phyloP scores from a whole-genome alignment of 2,113 vertebrate genomes.

The Poecilia latipinna region DNA sequence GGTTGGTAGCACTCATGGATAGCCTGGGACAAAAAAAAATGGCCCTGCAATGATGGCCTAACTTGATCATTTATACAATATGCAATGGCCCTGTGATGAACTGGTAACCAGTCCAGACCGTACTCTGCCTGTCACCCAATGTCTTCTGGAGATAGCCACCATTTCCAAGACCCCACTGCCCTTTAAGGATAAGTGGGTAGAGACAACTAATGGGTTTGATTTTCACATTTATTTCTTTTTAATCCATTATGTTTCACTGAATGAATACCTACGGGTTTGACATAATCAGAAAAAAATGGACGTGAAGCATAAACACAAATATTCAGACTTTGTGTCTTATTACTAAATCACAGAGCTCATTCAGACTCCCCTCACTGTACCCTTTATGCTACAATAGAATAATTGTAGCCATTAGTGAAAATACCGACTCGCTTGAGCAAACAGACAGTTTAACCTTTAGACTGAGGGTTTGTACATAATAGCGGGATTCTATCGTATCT shows the following conservation, averaged over 20 bases:
- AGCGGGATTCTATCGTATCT: conserved; percentile 6
- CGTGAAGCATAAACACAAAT: too few relatives aligned
- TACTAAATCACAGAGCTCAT: neutral
- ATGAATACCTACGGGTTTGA: neutral
- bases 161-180: too few relatives aligned
- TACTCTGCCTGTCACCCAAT: too few relatives aligned
- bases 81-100: too few relatives aligned
- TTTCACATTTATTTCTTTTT: neutral
- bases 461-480: conserved; percentile 4
- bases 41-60: too few relatives aligned
- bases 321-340: neutral
- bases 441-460: conserved; percentile 60
- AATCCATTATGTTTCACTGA: neutral
- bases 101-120: too few relatives aligned
- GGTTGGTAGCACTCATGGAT: too few relatives aligned
- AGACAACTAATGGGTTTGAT: too few relatives aligned
- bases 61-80: too few relatives aligned
- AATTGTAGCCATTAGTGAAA: conserved; percentile 46
- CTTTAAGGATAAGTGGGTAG: too few relatives aligned
- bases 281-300: neutral
- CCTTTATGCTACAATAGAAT: conserved; percentile 41
- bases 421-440: conserved; percentile 28
- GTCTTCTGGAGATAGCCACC: too few relatives aligned
- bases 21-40: too few relatives aligned
- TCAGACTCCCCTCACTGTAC: conserved; percentile 14